These are phyloP conservation scores for Slavum lentiscoides DNA, from an alignment of 2,888 invertebrate genomes.

Conservation along the genomic window DNA sequence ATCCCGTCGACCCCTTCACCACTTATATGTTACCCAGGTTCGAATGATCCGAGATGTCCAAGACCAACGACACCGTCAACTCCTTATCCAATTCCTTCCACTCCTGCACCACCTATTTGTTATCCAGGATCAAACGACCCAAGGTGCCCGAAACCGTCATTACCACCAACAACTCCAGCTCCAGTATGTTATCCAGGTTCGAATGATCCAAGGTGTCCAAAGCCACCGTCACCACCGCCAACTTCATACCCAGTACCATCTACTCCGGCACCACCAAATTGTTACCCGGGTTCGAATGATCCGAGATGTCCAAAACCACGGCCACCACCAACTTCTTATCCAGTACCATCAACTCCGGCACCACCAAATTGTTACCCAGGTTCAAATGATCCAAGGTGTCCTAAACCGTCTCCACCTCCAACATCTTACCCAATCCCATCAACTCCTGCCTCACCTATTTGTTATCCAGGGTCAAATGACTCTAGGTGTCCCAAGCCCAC, in stretches of 20 bases:
- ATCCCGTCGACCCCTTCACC: slow-evolving; percentile 53
- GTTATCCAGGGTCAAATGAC: slow-evolving; percentile 62
- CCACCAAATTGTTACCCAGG: slow-evolving; percentile 59
- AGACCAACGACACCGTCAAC: slow-evolving; percentile 54
- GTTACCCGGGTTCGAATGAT: slow-evolving; percentile 59
- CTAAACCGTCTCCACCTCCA: slow-evolving; percentile 55
- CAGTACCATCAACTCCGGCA: slow-evolving; percentile 54
- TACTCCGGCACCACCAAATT: slow-evolving; percentile 40
- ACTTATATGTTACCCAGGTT: slow-evolving; percentile 58
- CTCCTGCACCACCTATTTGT: slow-evolving; percentile 58
- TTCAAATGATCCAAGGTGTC: slow-evolving; percentile 58
- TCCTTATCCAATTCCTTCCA: slow-evolving; percentile 45
- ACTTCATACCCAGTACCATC: slow-evolving; percentile 46
- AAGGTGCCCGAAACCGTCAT: slow-evolving; percentile 57
- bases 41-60: slow-evolving; percentile 57
- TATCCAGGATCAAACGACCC: slow-evolving; percentile 62
- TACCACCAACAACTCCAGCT: slow-evolving; percentile 55
- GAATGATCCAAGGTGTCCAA: slow-evolving; percentile 58
- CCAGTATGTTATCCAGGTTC: slow-evolving; percentile 58
- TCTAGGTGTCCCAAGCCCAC: slow-evolving; percentile 58
- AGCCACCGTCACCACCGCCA: slow-evolving; percentile 58
- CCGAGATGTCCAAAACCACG: slow-evolving; percentile 58
- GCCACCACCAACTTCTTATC: slow-evolving; percentile 47
- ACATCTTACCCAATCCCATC: slow-evolving; percentile 47
- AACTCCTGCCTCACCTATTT: slow-evolving; percentile 58